Percentiles rank a stretch among this genome's conserved stretches.
phyloP scores from a whole-genome alignment of 2,113 vertebrate genomes.

The Corythaixoides concolor region DNA sequence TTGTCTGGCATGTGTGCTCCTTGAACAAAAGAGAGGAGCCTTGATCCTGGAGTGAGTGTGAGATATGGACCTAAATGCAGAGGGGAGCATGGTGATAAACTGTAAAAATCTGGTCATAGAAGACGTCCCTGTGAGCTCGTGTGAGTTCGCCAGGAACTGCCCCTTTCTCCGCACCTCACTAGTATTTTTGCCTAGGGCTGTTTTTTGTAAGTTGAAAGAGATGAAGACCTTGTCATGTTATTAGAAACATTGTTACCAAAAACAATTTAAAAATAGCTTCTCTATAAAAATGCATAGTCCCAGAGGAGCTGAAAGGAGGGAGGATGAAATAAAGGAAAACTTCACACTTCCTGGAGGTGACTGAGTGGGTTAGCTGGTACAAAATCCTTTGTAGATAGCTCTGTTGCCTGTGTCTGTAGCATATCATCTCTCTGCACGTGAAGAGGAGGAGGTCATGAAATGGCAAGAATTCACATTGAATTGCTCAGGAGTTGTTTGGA shows the following conservation, averaged over 20 bases:
- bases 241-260: neutral
- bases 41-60: neutral
- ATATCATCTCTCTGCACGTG: neutral
- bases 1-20: neutral
- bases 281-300: neutral
- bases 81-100: neutral
- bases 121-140: neutral
- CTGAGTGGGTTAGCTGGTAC: neutral
- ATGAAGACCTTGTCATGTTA: neutral
- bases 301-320: neutral
- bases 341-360: neutral
- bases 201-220: neutral
- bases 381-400: neutral
- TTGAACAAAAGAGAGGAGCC: neutral
- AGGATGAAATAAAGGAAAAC: neutral
- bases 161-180: neutral
- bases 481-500: neutral
- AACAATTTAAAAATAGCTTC: neutral
- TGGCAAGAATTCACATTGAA: neutral
- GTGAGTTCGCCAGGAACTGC: neutral
- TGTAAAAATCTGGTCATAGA: neutral
- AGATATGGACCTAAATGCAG: neutral
- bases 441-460: neutral
- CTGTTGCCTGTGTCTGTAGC: neutral
- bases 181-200: neutral